These are phyloP conservation scores for Resseliella maxima DNA, from an alignment of 2,888 invertebrate species.

Conservation along the genomic window DNA sequence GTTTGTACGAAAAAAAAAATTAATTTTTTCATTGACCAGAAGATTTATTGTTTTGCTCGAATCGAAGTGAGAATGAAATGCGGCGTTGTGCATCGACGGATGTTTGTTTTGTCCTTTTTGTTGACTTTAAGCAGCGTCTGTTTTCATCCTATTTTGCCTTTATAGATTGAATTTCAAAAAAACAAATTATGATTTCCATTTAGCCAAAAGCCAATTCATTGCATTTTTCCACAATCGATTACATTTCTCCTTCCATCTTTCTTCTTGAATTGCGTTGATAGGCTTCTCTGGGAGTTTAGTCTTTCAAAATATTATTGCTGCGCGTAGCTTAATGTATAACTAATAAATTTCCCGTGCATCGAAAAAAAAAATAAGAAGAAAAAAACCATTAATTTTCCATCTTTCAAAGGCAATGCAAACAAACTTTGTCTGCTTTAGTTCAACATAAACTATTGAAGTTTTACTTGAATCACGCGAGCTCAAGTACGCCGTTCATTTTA, in stretches of 20 bases:
- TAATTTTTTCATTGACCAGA: conserved; percentile 5
- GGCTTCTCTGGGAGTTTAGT: neutral
- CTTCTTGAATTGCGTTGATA: neutral
- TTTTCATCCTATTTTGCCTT: neutral
- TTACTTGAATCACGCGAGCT: neutral
- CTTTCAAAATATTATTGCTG: neutral
- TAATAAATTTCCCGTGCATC: neutral
- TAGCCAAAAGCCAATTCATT: neutral
- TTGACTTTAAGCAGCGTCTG: conserved; percentile 43
- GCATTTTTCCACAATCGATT: neutral
- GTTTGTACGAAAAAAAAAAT: neutral
- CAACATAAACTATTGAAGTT: neutral
- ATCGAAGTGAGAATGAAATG: conserved; percentile 24
- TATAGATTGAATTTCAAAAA: conserved; percentile 21
- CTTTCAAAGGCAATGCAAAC: neutral
- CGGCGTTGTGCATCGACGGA: conserved; percentile 26
- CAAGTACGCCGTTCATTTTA: conserved; percentile 14
- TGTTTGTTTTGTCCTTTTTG: conserved; percentile 50
- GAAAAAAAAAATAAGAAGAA: neutral
- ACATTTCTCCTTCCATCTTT: neutral
- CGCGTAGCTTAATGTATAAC: neutral
- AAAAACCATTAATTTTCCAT: conserved; percentile 8
- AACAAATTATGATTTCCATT: conserved; percentile 46
- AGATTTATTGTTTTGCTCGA: conserved; percentile 15
- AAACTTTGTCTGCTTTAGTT: neutral